phyloP scores from a whole-genome alignment of 2,797 vertebrate species.

The Heteromormyrus szaboi region DNA sequence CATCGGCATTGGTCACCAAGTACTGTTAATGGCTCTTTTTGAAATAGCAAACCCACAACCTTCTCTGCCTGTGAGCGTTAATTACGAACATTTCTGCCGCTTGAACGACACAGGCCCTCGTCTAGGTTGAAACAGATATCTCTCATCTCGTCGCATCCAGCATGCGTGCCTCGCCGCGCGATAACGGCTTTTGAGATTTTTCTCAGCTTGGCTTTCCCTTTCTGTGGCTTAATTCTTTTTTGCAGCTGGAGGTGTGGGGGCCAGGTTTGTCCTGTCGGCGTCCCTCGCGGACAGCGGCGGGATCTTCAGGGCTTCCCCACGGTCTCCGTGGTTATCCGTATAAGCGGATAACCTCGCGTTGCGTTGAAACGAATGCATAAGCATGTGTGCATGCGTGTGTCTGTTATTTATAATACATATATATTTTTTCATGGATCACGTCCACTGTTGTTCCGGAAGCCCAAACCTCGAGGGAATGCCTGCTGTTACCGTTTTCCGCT shows the following conservation, averaged over 20 bases:
- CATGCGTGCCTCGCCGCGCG: slow-evolving; percentile 11
- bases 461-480: neutral
- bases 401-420: neutral
- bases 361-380: neutral
- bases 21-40: neutral
- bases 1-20: neutral
- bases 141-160: slow-evolving; percentile 39
- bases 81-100: neutral
- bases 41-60: neutral
- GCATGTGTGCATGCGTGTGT: neutral
- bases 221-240: slow-evolving; percentile 35
- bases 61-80: neutral
- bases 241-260: slow-evolving; percentile 40
- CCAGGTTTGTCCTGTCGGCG: slow-evolving; percentile 42
- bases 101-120: neutral
- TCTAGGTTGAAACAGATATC: neutral
- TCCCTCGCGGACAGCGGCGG: slow-evolving; percentile 38
- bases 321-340: slow-evolving; percentile 42
- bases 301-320: slow-evolving; percentile 32
- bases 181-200: slow-evolving; percentile 36
- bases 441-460: neutral
- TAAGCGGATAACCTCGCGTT: slow-evolving; percentile 44
- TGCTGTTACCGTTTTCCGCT: neutral
- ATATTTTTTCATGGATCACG: neutral
- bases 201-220: slow-evolving; percentile 36